phyloP scores from a whole-genome alignment of 2,888 invertebrate genomes.

The Cephus pulcher region DNA sequence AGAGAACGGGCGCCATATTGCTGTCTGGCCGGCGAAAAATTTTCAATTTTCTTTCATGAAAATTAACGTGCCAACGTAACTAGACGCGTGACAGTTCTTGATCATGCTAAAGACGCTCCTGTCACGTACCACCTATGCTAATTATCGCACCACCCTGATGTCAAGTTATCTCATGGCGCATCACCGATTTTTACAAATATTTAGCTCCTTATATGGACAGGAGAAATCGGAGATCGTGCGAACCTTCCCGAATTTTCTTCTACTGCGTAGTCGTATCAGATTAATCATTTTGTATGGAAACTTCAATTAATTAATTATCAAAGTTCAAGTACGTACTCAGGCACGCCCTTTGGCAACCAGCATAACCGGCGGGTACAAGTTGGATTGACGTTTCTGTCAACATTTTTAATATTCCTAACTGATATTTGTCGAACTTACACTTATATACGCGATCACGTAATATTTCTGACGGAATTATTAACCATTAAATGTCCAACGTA shows the following conservation, averaged over 20 bases:
- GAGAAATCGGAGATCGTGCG: slow-evolving; percentile 39
- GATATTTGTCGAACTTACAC: background rate
- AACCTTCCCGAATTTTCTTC: slow-evolving; percentile 24
- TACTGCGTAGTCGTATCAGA: slow-evolving; percentile 1
- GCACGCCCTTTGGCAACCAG: background rate
- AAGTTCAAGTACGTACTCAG: background rate
- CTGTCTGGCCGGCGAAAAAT: slow-evolving; percentile 47
- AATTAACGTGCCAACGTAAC: background rate
- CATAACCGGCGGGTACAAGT: background rate
- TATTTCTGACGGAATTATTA: background rate
- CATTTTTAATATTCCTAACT: background rate
- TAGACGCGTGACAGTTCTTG: background rate
- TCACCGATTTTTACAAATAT: slow-evolving; percentile 30
- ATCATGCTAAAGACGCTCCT: background rate
- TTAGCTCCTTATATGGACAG: slow-evolving; percentile 42
- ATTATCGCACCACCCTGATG: background rate
- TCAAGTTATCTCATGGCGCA: background rate
- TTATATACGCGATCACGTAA: background rate
- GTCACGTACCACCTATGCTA: background rate
- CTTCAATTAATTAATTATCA: background rate
- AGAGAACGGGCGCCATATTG: slow-evolving; percentile 51
- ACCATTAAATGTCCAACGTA: background rate
- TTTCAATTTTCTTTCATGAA: slow-evolving; percentile 11
- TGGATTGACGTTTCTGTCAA: background rate
- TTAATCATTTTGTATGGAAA: background rate